Evolutionary conservation across 2,888 invertebrate species (phyloP).

Genomic region (Pyrrhia umbra): DNA sequence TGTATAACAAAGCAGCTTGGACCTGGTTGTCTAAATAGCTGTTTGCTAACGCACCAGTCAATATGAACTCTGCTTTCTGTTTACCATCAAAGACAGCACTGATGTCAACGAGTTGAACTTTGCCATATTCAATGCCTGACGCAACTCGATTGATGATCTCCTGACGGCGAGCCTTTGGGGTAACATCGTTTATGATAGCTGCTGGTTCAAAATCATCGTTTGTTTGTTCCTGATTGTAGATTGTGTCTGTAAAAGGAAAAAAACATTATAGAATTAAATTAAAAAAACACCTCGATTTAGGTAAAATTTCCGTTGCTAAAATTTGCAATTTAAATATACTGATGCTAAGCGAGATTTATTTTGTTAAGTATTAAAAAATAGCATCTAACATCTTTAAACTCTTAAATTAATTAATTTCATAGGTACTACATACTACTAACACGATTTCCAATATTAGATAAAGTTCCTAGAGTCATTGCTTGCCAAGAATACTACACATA

Average conservation of each 20-base stretch:
- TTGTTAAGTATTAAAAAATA: no score
- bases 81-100: constrained; percentile 88
- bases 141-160: constrained; percentile 89
- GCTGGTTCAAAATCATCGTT: constrained; percentile 71
- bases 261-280: constrained; percentile 62
- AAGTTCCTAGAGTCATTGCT: no score
- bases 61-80: constrained; percentile 83
- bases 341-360: no score
- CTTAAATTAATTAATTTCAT: no score
- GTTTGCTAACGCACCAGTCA: constrained; percentile 87
- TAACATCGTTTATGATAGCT: constrained; percentile 68
- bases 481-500: not conserved
- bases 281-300: no score
- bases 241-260: constrained; percentile 68
- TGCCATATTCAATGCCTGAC: constrained; percentile 88
- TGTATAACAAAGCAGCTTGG: constrained; percentile 85
- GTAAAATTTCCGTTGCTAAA: no score
- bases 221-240: constrained; percentile 78
- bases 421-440: no score
- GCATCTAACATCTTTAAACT: no score
- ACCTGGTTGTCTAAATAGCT: constrained; percentile 90
- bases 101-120: constrained; percentile 87
- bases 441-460: no score
- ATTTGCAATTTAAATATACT: no score
- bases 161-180: constrained; percentile 85